Conservation (phyloP, 30 jellyfish, hydroid and myxozoan genomes). For the Aurelia coerulea region DNA sequence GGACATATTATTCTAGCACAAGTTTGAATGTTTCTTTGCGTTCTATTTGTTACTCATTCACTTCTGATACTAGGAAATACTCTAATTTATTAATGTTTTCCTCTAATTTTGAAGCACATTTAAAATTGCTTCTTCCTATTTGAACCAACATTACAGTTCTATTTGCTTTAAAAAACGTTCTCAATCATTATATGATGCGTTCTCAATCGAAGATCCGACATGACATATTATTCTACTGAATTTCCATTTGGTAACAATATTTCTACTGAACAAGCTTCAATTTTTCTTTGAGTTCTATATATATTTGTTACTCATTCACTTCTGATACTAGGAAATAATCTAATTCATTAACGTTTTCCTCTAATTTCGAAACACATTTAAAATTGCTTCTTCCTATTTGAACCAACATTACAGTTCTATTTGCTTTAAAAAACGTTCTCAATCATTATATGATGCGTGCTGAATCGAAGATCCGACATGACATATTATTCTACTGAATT, state of each 20-base stretch:
- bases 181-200: too few relatives aligned
- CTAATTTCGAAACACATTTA: background rate
- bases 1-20: too few relatives aligned
- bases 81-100: constrained; percentile 11
- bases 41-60: constrained; percentile 9
- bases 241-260: constrained; percentile 7
- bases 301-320: constrained; percentile 1
- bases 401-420: too few relatives aligned
- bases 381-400: too few relatives aligned
- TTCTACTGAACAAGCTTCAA: background rate
- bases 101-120: background rate
- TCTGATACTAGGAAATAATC: background rate
- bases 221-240: background rate
- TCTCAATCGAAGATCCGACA: too few relatives aligned
- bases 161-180: too few relatives aligned
- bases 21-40: too few relatives aligned
- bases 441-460: too few relatives aligned
- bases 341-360: constrained; percentile 3
- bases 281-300: constrained; percentile 29
- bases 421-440: too few relatives aligned
- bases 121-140: too few relatives aligned
- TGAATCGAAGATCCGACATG: too few relatives aligned
- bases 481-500: background rate
- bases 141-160: too few relatives aligned
- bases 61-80: background rate